A percentile compares a stretch with the other conserved stretches of the same genome.
Conservation (phyloP, 2,113 vertebrate species). For the Larimichthys crocea region DNA sequence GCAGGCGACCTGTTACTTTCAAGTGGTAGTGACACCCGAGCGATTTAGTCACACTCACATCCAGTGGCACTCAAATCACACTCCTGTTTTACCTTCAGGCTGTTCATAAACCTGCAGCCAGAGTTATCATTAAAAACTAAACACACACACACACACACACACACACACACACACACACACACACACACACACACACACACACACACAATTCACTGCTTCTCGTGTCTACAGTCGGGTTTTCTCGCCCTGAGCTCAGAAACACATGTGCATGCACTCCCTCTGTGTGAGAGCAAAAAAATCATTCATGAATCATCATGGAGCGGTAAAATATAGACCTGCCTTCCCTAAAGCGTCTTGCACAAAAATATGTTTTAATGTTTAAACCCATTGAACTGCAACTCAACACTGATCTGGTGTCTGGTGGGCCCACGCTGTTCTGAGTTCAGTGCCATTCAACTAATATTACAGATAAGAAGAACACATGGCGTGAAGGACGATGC, state of each 20-base stretch:
- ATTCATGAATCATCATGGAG: background rate
- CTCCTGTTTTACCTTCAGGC: background rate
- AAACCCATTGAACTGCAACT: background rate
- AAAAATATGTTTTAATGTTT: background rate
- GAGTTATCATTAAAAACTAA: background rate
- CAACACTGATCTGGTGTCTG: background rate
- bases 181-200: background rate
- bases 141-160: background rate
- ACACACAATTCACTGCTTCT: background rate
- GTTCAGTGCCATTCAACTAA: background rate
- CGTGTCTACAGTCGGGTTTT: background rate
- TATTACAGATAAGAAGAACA: background rate
- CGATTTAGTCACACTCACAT: background rate
- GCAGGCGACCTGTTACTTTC: background rate
- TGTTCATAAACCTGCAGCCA: background rate
- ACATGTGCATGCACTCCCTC: background rate
- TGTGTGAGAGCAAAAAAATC: background rate
- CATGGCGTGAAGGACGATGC: background rate
- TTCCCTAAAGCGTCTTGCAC: conserved; percentile 1
- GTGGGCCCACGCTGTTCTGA: background rate
- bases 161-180: background rate
- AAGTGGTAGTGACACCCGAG: background rate
- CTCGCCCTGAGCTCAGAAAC: background rate
- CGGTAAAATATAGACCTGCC: background rate
- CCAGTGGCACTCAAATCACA: background rate